These are phyloP conservation scores for Lepidotrigona ventralis DNA, from an alignment of 1,140 invertebrate species.

Conservation along the genomic window DNA sequence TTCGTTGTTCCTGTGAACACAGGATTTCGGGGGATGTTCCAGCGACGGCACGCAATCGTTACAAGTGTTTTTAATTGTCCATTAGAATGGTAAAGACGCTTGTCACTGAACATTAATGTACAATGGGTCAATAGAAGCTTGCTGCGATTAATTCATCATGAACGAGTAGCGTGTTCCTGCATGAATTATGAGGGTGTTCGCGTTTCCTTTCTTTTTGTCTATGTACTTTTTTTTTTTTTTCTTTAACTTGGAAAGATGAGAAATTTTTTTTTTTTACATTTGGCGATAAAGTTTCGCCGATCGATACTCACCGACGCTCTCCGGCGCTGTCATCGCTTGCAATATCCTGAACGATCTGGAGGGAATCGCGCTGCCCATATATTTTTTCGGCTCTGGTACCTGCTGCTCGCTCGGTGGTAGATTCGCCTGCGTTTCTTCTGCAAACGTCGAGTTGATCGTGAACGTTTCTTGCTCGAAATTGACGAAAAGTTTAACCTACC, in stretches of 20 bases:
- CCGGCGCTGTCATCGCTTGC: slow-evolving; percentile 89
- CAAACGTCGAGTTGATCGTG: background rate
- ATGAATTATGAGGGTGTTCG: slow-evolving; percentile 38
- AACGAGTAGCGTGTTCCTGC: slow-evolving; percentile 56
- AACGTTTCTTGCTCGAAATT: background rate
- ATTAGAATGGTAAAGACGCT: slow-evolving; percentile 58
- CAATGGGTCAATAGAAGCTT: slow-evolving; percentile 66
- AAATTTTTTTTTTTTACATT: background rate
- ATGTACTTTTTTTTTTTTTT: background rate
- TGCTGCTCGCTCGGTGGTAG: slow-evolving; percentile 85
- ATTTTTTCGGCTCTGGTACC: slow-evolving; percentile 87
- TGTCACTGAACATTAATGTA: slow-evolving; percentile 67
- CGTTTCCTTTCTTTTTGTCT: background rate
- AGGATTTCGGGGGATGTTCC: slow-evolving; percentile 71
- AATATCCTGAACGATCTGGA: slow-evolving; percentile 92
- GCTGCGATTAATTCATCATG: slow-evolving; percentile 62
- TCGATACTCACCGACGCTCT: slow-evolving; percentile 78
- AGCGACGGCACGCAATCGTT: slow-evolving; percentile 66
- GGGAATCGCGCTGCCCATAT: slow-evolving; percentile 91
- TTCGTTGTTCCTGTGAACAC: slow-evolving; percentile 77
- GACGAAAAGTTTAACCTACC: background rate
- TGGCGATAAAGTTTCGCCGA: background rate
- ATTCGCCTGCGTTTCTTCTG: slow-evolving; percentile 80
- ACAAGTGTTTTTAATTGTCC: slow-evolving; percentile 49
- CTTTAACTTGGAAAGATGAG: background rate